phyloP scores from a whole-genome alignment of 1,140 invertebrate genomes.

The Nephotettix cincticeps region DNA sequence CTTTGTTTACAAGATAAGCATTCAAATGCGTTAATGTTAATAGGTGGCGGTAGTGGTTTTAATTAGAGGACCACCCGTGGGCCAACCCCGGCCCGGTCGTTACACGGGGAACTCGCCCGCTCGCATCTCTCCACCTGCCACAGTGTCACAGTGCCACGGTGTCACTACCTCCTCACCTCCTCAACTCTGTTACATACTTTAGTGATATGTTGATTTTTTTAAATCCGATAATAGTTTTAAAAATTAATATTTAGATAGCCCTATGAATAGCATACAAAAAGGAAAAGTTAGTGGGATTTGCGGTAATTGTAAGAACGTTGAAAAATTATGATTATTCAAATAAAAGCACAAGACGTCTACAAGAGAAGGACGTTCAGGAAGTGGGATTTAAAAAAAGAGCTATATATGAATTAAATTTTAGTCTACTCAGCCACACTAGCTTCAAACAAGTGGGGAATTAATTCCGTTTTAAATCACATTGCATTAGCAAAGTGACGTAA shows the following conservation, averaged over 20 bases:
- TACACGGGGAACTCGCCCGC: background rate
- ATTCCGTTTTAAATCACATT: too few species aligned
- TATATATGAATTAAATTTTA: too few species aligned
- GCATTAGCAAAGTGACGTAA: too few species aligned
- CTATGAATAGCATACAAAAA: too few species aligned
- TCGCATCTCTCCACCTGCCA: background rate
- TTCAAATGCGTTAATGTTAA: slow-evolving; percentile 9
- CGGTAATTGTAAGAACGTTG: too few species aligned
- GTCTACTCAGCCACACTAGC: too few species aligned
- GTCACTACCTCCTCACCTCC: background rate
- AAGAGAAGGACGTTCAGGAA: too few species aligned
- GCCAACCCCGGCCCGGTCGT: background rate
- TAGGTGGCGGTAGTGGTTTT: slow-evolving; percentile 7
- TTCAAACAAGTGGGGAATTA: too few species aligned
- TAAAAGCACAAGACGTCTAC: too few species aligned
- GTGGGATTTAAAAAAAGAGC: too few species aligned
- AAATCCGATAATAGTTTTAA: background rate
- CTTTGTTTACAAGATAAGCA: slow-evolving; percentile 20
- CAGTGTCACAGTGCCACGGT: background rate
- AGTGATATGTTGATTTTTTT: background rate
- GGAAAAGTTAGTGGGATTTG: too few species aligned
- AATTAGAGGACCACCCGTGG: background rate
- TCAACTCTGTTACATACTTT: background rate
- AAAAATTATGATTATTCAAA: too few species aligned
- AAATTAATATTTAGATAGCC: background rate